These are phyloP conservation scores for Scytalopus superciliaris DNA, from an alignment of 2,113 vertebrate genomes.

Conservation along the genomic window DNA sequence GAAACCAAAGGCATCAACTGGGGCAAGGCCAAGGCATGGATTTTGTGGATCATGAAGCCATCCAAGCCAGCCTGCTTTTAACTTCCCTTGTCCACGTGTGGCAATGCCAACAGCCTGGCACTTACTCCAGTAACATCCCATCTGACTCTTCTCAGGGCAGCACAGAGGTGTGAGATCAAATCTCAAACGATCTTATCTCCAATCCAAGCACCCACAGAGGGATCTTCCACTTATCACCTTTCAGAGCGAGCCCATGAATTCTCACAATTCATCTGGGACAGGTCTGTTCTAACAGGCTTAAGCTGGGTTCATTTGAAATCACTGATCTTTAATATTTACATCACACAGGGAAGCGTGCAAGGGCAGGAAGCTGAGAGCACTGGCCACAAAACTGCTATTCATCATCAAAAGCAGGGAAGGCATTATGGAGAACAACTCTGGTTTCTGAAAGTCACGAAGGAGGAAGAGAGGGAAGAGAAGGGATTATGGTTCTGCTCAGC, in stretches of 20 bases:
- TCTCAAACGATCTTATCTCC: not conserved
- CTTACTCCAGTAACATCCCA: not conserved
- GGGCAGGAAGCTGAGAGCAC: not conserved
- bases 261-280: not conserved
- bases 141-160: not conserved
- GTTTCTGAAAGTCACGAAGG: not conserved
- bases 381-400: not conserved
- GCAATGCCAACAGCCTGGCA: not conserved
- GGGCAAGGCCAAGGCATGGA: not conserved
- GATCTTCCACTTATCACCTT: not conserved
- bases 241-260: conserved; percentile 41
- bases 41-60: not conserved
- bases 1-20: not conserved
- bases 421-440: not conserved
- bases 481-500: not conserved
- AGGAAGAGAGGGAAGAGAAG: not conserved
- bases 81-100: not conserved
- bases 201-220: not conserved
- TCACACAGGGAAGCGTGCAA: not conserved
- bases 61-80: not conserved
- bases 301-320: conserved; percentile 33
- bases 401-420: not conserved
- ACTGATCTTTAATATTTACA: conserved; percentile 27
- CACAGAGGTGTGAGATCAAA: not conserved
- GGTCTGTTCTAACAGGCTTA: not conserved